Percentiles rank a stretch among this genome's conserved stretches.
These are phyloP conservation scores for Cydia amplana DNA, from an alignment of 1,140 invertebrate species.

Conservation along the genomic window DNA sequence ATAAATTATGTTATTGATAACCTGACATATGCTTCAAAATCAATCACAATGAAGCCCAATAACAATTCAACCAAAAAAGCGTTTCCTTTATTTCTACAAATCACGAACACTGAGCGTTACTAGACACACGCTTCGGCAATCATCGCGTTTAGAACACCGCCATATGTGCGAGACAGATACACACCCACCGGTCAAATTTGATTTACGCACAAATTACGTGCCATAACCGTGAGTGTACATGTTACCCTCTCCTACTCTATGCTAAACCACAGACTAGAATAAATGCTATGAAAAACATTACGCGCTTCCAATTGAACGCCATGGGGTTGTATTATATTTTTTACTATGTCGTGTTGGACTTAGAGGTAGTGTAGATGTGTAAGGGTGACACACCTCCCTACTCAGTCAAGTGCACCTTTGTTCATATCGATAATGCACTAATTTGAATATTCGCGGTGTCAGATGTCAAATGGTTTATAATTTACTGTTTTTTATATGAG, in stretches of 20 bases:
- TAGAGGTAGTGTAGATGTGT: conserved; percentile 42
- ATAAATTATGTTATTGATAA: background rate
- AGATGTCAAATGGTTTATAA: conserved; percentile 79
- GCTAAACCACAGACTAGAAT: conserved; percentile 46
- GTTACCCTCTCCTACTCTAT: conserved; percentile 45
- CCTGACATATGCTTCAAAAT: conserved; percentile 16
- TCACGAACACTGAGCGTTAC: conserved; percentile 64
- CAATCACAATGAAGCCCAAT: conserved; percentile 10
- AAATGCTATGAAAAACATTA: conserved; percentile 21
- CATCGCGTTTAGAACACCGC: conserved; percentile 60
- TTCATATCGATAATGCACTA: conserved; percentile 76
- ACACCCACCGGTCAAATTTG: conserved; percentile 77
- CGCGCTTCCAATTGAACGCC: background rate
- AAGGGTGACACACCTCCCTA: conserved; percentile 65
- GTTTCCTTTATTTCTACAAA: conserved; percentile 60
- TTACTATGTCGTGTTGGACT: conserved; percentile 39
- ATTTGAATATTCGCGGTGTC: conserved; percentile 79
- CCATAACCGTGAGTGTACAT: conserved; percentile 66
- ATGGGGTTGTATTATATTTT: conserved; percentile 31
- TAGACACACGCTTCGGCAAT: conserved; percentile 64
- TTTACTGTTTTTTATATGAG: conserved; percentile 70
- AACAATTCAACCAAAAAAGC: conserved; percentile 32
- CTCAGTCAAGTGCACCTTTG: conserved; percentile 67
- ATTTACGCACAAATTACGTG: conserved; percentile 78
- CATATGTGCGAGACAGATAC: conserved; percentile 74